Percentiles rank a stretch among this genome's conserved stretches.
Evolutionary conservation across 2,113 vertebrate genomes (phyloP).

Genomic region (Terrapene triunguis): DNA sequence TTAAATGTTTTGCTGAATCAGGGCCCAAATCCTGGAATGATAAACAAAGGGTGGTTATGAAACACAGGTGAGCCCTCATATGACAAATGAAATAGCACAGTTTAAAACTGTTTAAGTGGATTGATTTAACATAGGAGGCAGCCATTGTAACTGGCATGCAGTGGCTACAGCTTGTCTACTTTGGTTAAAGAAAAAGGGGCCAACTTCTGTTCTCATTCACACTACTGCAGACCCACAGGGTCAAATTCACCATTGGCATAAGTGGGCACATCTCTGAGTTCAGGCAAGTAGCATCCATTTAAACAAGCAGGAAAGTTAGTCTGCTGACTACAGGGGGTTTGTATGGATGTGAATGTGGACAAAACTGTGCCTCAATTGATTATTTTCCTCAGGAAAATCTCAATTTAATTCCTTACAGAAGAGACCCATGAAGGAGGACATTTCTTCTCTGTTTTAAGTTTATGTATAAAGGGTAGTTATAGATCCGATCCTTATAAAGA

Average conservation of each 20-base stretch:
- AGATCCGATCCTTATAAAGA: fast-evolving
- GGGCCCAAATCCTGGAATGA: neutral
- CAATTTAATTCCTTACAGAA: neutral
- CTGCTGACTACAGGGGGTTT: neutral
- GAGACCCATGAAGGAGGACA: fast-evolving
- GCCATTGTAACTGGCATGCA: neutral
- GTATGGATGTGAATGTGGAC: fast-evolving
- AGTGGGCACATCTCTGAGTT: fast-evolving
- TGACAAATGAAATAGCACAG: neutral
- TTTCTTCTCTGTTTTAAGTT: neutral
- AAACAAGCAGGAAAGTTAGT: neutral
- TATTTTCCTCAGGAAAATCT: neutral
- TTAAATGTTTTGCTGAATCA: neutral
- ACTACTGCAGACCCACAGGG: neutral
- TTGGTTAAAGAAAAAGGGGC: neutral
- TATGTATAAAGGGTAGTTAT: neutral
- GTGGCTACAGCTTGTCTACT: neutral
- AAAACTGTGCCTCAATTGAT: neutral
- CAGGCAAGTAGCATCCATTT: fast-evolving
- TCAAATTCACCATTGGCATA: neutral
- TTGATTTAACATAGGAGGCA: fast-evolving
- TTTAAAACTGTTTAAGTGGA: neutral
- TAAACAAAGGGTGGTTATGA: neutral
- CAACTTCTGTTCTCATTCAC: fast-evolving
- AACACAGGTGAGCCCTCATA: neutral